Evolutionary conservation across 2,113 vertebrate genomes (phyloP), one percentile per base, ranked within the genome.

Genomic region (Syngnathus floridae): DNA sequence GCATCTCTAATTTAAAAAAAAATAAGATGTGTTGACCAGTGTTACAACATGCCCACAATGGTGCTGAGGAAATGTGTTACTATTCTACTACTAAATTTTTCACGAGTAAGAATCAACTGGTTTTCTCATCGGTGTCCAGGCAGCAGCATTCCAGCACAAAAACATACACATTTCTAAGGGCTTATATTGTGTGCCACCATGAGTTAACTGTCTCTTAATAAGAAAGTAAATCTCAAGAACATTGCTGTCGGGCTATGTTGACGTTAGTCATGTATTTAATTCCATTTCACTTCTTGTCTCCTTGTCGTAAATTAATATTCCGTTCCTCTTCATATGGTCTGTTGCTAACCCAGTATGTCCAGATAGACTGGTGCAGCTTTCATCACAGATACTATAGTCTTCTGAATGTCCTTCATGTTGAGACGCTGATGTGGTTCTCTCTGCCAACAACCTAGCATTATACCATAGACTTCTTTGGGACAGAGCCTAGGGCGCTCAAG

Each of bases 401-500:
- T 91, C 79, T 92, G 90, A 77, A 93, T 92, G 81, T 92, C 91
- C 74, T 91, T 92, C 71, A 93, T 88, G 82, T 89, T 90, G 46
- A 91, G 86, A 55, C 91, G 84, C 75, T 92, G 91, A 55, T 92
- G 91, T 0, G 91, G 91, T 71, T 93, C 91, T 55, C 91, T 83
- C 78, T 91, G 91, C 91, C 91, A 93, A 74, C 91, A 93, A 63
- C 91, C 90, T 65, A 92, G 72, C 91, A 93, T 93, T 31, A 93
- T 80, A 51, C 92, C 91, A 9, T 91, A 91, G 41, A 93, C 84
- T 68, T 91, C 91, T 68, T 91, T 91, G 40, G 90, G 90, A 83
- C 91, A 92, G n/a, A 91, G 66, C 36, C 90, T 80, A 4, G 91
- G 91, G 1, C 91, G 75, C 74, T 93, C 91, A 76, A 93, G 77